phyloP scores from a whole-genome alignment of 2,888 invertebrate species.

The Chrysolina americana region DNA sequence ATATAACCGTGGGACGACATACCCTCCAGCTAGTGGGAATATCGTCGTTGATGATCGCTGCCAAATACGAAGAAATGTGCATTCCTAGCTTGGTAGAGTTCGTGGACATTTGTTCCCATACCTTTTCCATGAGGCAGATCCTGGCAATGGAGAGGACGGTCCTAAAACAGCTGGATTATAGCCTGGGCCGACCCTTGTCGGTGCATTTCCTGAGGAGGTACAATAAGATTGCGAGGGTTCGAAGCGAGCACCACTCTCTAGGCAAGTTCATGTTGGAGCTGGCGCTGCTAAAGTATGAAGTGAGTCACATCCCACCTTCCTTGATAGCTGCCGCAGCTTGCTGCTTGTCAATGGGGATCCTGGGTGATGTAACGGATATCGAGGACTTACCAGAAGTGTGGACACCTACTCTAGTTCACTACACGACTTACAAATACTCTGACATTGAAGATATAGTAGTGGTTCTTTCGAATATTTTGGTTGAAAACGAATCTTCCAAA shows the following conservation, averaged over 20 bases:
- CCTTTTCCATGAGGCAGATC: constrained; percentile 85
- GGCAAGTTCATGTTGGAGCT: constrained; percentile 91
- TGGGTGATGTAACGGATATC: constrained; percentile 71
- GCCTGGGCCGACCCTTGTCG: constrained; percentile 89
- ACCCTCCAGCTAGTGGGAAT: constrained; percentile 87
- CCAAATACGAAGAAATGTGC: constrained; percentile 96
- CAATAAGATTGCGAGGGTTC: constrained; percentile 75
- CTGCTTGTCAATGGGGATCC: constrained; percentile 77
- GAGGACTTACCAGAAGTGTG: constrained; percentile 69
- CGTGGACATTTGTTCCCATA: constrained; percentile 91
- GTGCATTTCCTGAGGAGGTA: no score
- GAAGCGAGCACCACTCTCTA: constrained; percentile 66
- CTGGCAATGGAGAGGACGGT: constrained; percentile 88
- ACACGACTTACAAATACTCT: no score
- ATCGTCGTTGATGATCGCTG: constrained; percentile 90
- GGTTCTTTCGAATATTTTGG: no score
- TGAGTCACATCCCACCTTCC: constrained; percentile 87
- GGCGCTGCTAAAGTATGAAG: constrained; percentile 83
- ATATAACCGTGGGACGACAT: constrained; percentile 60
- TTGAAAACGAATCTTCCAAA: no score
- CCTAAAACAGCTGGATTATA: constrained; percentile 82
- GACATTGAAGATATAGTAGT: no score
- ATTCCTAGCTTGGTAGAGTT: constrained; percentile 90
- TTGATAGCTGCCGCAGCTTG: constrained; percentile 86
- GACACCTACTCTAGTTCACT: constrained; percentile 76